Evolutionary conservation across 2,888 invertebrate species (phyloP).

Genomic region (Cheilosia grossa): DNA sequence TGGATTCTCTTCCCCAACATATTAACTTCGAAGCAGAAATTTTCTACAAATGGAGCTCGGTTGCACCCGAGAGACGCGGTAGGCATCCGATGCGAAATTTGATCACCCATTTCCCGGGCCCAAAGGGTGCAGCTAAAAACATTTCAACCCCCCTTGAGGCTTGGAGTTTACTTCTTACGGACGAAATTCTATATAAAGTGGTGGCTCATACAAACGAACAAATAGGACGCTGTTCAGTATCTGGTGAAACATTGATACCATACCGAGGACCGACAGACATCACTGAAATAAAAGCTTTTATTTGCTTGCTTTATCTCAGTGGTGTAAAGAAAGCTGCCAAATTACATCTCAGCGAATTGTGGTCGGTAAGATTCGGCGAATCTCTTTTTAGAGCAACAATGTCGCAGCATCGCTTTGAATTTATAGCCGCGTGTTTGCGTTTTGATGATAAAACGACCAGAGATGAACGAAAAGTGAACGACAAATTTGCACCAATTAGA

Average conservation of each 20-base stretch:
- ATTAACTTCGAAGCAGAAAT: conserved; percentile 26
- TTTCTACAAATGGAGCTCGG: conserved; percentile 36
- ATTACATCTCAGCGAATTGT: conserved; percentile 14
- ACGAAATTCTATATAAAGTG: conserved; percentile 35
- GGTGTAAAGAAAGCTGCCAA: conserved; percentile 41
- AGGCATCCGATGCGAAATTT: too few species aligned
- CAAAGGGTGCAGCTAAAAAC: conserved; percentile 31
- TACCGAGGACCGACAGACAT: conserved; percentile 28
- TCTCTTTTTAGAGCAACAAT: conserved; percentile 29
- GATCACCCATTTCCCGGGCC: conserved; percentile 17
- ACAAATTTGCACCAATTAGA: background rate
- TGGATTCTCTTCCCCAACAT: conserved; percentile 31
- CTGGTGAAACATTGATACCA: conserved; percentile 8
- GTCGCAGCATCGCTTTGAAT: conserved; percentile 31
- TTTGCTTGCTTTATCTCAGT: conserved; percentile 36
- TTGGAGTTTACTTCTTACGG: conserved; percentile 33
- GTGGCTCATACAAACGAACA: conserved; percentile 25
- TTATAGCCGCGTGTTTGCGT: background rate
- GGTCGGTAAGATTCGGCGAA: conserved; percentile 22
- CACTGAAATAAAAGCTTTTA: conserved; percentile 35
- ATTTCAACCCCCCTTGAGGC: conserved; percentile 28
- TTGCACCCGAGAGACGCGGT: too few species aligned
- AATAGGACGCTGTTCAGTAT: conserved; percentile 29
- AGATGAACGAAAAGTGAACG: conserved; percentile 25
- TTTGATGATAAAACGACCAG: too few species aligned